A percentile compares a stretch with the other conserved stretches of the same genome.
Conservation (phyloP, 2,113 vertebrate genomes). For the Seriola quinqueradiata region DNA sequence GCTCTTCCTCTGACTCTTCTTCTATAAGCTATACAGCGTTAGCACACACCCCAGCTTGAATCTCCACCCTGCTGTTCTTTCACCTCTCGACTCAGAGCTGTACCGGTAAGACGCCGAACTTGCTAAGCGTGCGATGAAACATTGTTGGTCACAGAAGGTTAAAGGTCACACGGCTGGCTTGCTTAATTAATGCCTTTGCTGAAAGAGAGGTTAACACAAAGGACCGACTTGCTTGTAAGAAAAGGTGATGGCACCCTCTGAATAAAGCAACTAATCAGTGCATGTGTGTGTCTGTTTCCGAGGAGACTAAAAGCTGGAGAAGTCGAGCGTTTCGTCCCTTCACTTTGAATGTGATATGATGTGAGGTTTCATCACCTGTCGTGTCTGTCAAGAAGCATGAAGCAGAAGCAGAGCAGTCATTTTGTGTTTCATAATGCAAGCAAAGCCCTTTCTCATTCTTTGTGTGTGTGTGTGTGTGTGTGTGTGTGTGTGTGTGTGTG, state of each 20-base stretch:
- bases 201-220: conserved; percentile 22
- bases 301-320: background rate
- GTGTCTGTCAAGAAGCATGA: conserved; percentile 18
- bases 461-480: too few species aligned
- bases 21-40: background rate
- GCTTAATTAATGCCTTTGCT: conserved; percentile 50
- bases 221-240: background rate
- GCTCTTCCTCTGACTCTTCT: conserved; percentile 16
- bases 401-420: background rate
- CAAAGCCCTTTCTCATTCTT: conserved; percentile 18
- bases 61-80: conserved; percentile 3
- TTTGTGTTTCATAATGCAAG: conserved; percentile 18
- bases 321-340: background rate
- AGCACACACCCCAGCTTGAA: background rate
- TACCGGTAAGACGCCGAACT: background rate
- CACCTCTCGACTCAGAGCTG: conserved; percentile 2
- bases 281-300: background rate
- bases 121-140: conserved; percentile 3
- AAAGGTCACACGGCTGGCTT: conserved; percentile 36
- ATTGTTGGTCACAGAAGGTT: conserved; percentile 13
- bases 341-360: background rate
- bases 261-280: conserved; percentile 24
- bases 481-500: background rate
- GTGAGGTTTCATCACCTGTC: conserved; percentile 25
- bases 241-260: conserved; percentile 16